phyloP scores from a whole-genome alignment of 2,888 invertebrate species.

The Harpalus rufipes region DNA sequence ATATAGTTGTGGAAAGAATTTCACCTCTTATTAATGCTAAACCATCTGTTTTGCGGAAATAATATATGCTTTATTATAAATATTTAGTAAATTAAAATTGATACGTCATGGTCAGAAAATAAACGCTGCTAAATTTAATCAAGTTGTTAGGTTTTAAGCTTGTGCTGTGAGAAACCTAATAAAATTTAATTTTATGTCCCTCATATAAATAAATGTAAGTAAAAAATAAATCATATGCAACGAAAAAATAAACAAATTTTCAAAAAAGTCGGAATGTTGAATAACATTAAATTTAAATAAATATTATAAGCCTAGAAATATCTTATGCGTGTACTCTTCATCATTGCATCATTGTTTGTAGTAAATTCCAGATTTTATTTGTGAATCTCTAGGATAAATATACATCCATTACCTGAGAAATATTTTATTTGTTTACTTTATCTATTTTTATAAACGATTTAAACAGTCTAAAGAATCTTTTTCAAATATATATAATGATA shows the following conservation, averaged over 20 bases:
- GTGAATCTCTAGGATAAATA: neutral
- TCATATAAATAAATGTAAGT: neutral
- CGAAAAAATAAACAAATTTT: conserved; percentile 11
- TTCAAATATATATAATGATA: neutral
- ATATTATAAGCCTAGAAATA: conserved; percentile 4
- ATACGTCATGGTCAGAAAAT: conserved; percentile 23
- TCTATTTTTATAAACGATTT: neutral
- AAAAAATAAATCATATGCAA: conserved; percentile 22
- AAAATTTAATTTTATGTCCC: conserved; percentile 27
- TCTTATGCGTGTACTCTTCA: neutral
- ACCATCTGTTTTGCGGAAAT: conserved; percentile 31
- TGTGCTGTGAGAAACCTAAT: conserved; percentile 7
- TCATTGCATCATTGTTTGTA: conserved; percentile 35
- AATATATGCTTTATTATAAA: conserved; percentile 7
- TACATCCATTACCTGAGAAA: neutral
- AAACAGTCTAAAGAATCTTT: neutral
- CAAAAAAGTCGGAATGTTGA: neutral
- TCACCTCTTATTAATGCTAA: conserved; percentile 23
- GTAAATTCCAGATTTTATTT: conserved; percentile 14
- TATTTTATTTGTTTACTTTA: neutral
- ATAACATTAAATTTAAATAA: conserved; percentile 15
- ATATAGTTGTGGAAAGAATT: conserved; percentile 8
- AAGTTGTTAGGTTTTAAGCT: conserved; percentile 14
- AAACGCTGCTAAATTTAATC: conserved; percentile 28
- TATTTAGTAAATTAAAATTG: conserved; percentile 27